Base-by-base conservation (phyloP, 2,888 invertebrate genomes). In the Amblyjoppa proteus region DNA sequence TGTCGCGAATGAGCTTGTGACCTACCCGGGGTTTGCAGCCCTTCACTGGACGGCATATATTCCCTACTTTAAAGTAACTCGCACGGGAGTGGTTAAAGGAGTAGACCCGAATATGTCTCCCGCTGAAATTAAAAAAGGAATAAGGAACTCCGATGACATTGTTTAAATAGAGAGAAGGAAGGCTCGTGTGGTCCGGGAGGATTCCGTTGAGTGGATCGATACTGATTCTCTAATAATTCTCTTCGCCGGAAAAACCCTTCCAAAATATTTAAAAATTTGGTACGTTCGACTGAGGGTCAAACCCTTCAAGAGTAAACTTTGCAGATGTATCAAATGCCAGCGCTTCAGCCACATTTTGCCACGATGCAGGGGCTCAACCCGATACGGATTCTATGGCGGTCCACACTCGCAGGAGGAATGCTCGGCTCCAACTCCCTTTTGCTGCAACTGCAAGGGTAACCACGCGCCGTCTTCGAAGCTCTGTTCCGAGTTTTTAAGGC, bases 31-130 rank as follows among this genome's bases (percentile, higher is more conserved):
- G 5, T 41, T 69, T 45, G 13, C 68, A 7, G 45, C 41, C 25
- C 38, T 69, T 3, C 20, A 71, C 11, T 71, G 53, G 71, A 53
- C 53, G 13, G 53, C 71, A 0, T 71, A n/a, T 34, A 71, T 71
- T 31, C 53, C 71, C 34, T 53, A 53, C 16, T 71, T 71, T 53
- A 71, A 53, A 71, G 13, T 71, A 11, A 9, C 34, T 5, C 11
- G 53, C 2, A 71, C 51, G 1, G 51, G 31, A 9, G 51, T 71
- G 5, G 51, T 71, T 13, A 34, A 31, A 51, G 71, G 51, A 20
- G 70, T 70, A 20, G 70, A 70, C 7, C 16, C 31, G 5, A 31
- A 53, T n/a, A 25, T 70, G 13, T 70, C 69, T n/a, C 45, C 49
- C n/a, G 69, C 45, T 2, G 69, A 69, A 16, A 69, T 69, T 13